Conservation (phyloP, 2,888 invertebrate genomes). For the Beris morrisii region DNA sequence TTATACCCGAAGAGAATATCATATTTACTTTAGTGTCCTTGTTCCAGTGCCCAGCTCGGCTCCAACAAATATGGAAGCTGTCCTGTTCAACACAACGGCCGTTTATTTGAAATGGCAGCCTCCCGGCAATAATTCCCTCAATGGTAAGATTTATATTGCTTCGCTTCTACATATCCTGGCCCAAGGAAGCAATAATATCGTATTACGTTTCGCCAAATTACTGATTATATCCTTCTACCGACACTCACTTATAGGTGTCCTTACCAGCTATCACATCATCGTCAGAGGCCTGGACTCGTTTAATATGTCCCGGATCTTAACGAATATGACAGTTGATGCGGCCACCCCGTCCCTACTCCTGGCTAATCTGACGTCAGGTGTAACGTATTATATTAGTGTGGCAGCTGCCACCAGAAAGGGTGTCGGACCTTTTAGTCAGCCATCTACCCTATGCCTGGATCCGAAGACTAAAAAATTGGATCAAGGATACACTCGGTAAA, state of each 20-base stretch:
- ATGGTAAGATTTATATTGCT: slow-evolving; percentile 61
- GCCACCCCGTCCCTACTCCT: slow-evolving; percentile 72
- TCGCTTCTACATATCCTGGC: neutral
- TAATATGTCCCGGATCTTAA: slow-evolving; percentile 61
- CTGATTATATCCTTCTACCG: neutral
- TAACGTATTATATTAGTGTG: slow-evolving; percentile 80
- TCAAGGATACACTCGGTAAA: slow-evolving; percentile 42
- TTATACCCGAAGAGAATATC: neutral
- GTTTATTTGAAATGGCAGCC: slow-evolving; percentile 84
- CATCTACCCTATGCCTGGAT: slow-evolving; percentile 66
- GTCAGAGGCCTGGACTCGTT: slow-evolving; percentile 64
- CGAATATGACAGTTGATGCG: slow-evolving; percentile 73
- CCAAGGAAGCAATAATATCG: slow-evolving; percentile 1
- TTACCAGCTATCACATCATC: slow-evolving; percentile 79
- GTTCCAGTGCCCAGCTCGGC: slow-evolving; percentile 76
- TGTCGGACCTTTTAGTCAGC: slow-evolving; percentile 75
- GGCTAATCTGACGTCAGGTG: slow-evolving; percentile 78
- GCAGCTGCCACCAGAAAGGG: slow-evolving; percentile 83
- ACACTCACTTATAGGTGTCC: slow-evolving; percentile 54
- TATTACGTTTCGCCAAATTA: slow-evolving; percentile 1
- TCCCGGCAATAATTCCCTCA: slow-evolving; percentile 72
- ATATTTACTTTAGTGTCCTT: slow-evolving; percentile 38
- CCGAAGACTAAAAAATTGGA: slow-evolving; percentile 61
- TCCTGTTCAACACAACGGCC: slow-evolving; percentile 78
- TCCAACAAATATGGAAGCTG: slow-evolving; percentile 81